Percentiles rank a stretch among this genome's conserved stretches.
phyloP scores from a whole-genome alignment of 1,140 invertebrate species.

The Amphibalanus amphitrite region DNA sequence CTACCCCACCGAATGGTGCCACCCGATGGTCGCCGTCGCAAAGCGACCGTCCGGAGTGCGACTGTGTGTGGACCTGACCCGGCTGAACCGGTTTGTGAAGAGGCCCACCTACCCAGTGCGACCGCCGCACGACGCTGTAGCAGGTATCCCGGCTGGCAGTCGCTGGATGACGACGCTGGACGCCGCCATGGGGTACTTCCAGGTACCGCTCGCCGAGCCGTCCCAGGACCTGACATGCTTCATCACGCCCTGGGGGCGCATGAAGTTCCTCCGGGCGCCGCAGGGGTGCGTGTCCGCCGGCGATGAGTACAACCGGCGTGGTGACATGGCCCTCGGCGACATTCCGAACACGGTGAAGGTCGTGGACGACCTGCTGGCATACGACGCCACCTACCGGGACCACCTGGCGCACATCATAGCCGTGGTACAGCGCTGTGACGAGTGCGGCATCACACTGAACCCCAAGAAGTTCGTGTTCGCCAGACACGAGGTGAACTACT shows the following conservation, averaged over 20 bases:
- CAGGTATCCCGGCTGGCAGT: background rate
- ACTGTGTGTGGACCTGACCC: conserved; percentile 25
- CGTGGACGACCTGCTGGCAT: conserved; percentile 13
- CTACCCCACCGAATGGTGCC: conserved; percentile 21
- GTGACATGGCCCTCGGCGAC: conserved; percentile 16
- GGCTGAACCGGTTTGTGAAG: conserved; percentile 19
- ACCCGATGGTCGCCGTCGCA: conserved; percentile 26
- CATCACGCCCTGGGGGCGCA: conserved; percentile 22
- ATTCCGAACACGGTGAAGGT: conserved; percentile 10
- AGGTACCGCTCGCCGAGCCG: conserved; percentile 18
- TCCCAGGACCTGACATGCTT: conserved; percentile 20
- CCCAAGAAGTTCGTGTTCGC: too few species aligned
- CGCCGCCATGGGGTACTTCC: conserved; percentile 23
- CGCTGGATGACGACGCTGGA: conserved; percentile 18
- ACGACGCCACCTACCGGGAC: too few species aligned
- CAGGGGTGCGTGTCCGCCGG: conserved; percentile 22
- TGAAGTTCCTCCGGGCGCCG: conserved; percentile 19
- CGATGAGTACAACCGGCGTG: conserved; percentile 19
- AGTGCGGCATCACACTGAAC: too few species aligned
- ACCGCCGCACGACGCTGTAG: conserved; percentile 17
- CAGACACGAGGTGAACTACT: too few species aligned
- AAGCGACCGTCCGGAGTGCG: conserved; percentile 24
- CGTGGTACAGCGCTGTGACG: too few species aligned
- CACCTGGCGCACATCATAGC: too few species aligned
- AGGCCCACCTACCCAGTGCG: conserved; percentile 18